These are phyloP conservation scores for Chloroclysta siterata DNA, from an alignment of 2,888 invertebrate genomes.

Conservation along the genomic window DNA sequence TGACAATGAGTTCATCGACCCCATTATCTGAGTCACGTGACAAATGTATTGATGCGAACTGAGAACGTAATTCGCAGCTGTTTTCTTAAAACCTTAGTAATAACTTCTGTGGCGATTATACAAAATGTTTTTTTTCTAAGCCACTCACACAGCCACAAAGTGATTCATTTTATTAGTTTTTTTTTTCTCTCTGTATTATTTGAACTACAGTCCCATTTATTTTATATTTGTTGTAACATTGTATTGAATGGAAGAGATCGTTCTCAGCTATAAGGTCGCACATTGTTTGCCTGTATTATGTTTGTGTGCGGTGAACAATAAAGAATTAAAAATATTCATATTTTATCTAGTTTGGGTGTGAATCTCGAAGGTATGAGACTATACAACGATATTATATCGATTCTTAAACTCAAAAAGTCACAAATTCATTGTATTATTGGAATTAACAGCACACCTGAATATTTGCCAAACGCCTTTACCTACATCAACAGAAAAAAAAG, in stretches of 20 bases:
- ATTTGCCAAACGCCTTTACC: not conserved
- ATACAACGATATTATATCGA: no score
- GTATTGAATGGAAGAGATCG: not conserved
- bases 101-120: constrained; percentile 33
- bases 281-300: no score
- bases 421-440: no score
- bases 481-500: not conserved
- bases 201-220: not conserved
- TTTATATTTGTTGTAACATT: not conserved
- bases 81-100: constrained; percentile 34
- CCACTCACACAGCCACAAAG: not conserved
- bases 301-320: no score
- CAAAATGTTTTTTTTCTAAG: constrained; percentile 15
- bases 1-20: constrained; percentile 60
- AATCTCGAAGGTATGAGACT: no score
- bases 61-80: constrained; percentile 62
- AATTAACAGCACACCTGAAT: no score
- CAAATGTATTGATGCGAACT: constrained; percentile 50
- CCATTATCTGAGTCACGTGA: constrained; percentile 59
- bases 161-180: constrained; percentile 1
- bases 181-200: not conserved
- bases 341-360: no score
- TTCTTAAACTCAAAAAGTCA: no score
- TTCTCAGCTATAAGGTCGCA: no score
- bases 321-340: no score